These are phyloP conservation scores for Sander vitreus DNA, from an alignment of 2,113 vertebrate species.

Conservation along the genomic window DNA sequence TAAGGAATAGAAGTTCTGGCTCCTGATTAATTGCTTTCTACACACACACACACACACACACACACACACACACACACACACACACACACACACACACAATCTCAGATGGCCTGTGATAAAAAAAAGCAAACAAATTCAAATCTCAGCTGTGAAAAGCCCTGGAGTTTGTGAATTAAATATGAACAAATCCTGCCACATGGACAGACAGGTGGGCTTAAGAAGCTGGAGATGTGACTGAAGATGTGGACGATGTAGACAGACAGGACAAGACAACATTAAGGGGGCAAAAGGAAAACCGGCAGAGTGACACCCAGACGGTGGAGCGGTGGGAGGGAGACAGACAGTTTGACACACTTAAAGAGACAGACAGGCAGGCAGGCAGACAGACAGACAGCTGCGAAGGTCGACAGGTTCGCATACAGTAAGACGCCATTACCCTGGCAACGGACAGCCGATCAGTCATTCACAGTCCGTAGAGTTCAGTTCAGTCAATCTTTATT, in stretches of 20 bases:
- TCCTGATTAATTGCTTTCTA: constrained; percentile 54
- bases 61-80: too few species aligned
- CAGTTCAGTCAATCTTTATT: constrained; percentile 50
- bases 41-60: too few species aligned
- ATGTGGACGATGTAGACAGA: constrained; percentile 3
- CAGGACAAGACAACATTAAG: too few species aligned
- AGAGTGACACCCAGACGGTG: constrained; percentile 6
- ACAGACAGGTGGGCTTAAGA: neutral
- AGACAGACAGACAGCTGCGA: constrained; percentile 39
- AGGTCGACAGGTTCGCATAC: constrained; percentile 59
- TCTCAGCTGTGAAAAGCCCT: neutral
- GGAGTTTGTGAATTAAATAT: constrained; percentile 49
- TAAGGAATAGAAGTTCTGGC: constrained; percentile 63
- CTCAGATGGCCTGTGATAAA: constrained; percentile 45
- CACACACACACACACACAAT: too few species aligned
- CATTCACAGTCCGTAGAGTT: constrained; percentile 56
- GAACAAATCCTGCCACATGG: constrained; percentile 41
- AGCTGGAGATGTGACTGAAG: constrained; percentile 4
- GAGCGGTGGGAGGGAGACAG: neutral
- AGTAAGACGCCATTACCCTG: constrained; percentile 46
- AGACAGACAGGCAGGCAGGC: neutral
- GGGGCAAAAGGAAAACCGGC: neutral
- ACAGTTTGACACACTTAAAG: constrained; percentile 12
- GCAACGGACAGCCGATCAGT: constrained; percentile 58
- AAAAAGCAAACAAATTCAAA: constrained; percentile 56